Evolutionary conservation across 2,797 vertebrate species (phyloP).

Genomic region (Mastacembelus armatus): DNA sequence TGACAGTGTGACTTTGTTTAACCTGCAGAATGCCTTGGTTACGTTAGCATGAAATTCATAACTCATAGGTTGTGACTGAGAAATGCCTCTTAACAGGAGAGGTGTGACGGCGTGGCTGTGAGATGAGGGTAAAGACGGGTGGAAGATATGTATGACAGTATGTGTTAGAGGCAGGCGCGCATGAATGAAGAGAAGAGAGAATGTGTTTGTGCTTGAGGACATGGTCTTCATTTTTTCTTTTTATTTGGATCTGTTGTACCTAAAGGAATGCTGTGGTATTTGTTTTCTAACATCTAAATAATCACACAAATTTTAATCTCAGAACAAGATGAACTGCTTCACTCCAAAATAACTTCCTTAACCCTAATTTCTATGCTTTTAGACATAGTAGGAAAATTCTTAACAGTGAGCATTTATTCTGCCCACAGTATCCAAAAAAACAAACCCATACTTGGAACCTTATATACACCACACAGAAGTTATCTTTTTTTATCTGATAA

Average conservation of each 20-base stretch:
- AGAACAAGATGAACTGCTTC: neutral
- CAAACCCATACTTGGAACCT: neutral
- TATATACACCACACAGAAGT: slow-evolving; percentile 33
- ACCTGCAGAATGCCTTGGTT: slow-evolving; percentile 56
- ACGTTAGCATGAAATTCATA: slow-evolving; percentile 40
- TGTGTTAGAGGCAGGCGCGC: slow-evolving; percentile 35
- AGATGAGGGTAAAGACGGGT: slow-evolving; percentile 16
- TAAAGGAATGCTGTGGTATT: slow-evolving; percentile 8
- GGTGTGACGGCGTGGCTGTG: no score
- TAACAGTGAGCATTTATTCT: slow-evolving; percentile 35
- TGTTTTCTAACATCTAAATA: slow-evolving; percentile 13
- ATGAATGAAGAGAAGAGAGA: slow-evolving; percentile 28
- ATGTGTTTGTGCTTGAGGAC: slow-evolving; percentile 26
- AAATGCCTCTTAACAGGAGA: slow-evolving; percentile 30
- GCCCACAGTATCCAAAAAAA: neutral
- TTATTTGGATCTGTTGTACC: neutral
- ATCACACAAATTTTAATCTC: neutral
- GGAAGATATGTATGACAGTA: slow-evolving; percentile 21
- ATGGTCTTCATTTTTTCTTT: slow-evolving; percentile 1
- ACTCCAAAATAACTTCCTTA: neutral
- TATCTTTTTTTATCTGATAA: slow-evolving; percentile 45
- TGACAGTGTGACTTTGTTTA: slow-evolving; percentile 61
- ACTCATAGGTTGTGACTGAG: slow-evolving; percentile 37
- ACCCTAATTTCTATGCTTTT: neutral
- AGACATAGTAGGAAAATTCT: neutral